Evolutionary conservation across 2,113 vertebrate genomes (phyloP).

Genomic region (Zosterops pallidus): DNA sequence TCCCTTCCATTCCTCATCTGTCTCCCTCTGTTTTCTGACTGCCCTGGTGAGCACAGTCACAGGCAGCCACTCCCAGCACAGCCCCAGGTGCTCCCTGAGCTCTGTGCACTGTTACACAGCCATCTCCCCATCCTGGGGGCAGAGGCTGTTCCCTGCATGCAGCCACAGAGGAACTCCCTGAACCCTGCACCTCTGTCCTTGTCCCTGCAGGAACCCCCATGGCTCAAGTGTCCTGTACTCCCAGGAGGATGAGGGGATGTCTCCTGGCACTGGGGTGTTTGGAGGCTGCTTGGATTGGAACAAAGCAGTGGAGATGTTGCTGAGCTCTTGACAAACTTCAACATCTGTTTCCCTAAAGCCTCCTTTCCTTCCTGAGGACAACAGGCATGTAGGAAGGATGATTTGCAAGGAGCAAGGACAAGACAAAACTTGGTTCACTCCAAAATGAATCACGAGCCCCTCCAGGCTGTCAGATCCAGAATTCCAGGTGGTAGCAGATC

Average conservation of each 20-base stretch:
- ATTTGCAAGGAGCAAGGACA: background rate
- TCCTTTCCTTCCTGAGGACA: background rate
- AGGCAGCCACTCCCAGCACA: background rate
- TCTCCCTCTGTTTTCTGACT: background rate
- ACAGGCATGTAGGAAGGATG: background rate
- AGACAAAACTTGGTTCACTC: background rate
- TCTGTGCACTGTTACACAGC: background rate
- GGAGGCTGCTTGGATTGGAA: background rate
- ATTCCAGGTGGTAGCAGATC: background rate
- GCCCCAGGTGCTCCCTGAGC: background rate
- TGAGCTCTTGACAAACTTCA: background rate
- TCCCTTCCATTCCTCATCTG: background rate
- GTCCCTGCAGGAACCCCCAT: background rate
- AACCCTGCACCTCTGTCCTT: background rate
- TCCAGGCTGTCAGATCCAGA: background rate
- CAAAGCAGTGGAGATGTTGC: background rate
- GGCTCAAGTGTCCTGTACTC: background rate
- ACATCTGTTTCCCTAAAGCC: background rate
- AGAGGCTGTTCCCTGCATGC: background rate
- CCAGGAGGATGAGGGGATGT: background rate
- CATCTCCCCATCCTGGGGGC: background rate
- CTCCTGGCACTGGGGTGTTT: background rate
- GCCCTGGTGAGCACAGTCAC: background rate
- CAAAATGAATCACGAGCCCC: background rate
- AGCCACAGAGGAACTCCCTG: background rate